Base-by-base conservation (phyloP, 2,888 invertebrate genomes). In the Phalera bucephala region DNA sequence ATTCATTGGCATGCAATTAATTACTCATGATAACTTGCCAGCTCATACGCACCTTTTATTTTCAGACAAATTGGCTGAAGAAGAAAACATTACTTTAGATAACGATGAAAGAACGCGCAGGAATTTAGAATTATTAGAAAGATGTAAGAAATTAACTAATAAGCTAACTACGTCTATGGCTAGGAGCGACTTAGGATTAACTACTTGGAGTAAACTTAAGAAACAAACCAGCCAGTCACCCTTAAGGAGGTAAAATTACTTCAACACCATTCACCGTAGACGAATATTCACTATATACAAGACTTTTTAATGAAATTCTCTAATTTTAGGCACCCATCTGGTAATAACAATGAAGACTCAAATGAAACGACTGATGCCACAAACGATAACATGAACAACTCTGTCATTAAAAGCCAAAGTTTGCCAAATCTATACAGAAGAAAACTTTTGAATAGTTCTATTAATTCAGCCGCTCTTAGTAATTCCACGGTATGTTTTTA, bases 141-240 rank as follows among this genome's bases (percentile, higher is more conserved):
- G 86, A 79, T 89, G 89, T 87, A 88, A 88, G 72, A 86, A 82
- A 75, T 56, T 89, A 76, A 89, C 89, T 31, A 80, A 81, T 80
- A 86, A 83, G 72, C 72, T 93, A 78, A 94, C 95, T 64, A 91
- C 93, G 49, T 95, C 95, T 58, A 96, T 97, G 96, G 95, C 95
- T 45, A 94, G 94, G 74, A 96, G 96, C 41, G 96, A 96, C 80
- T 95, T 95, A 66, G 95, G 95, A 58, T 94, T 95, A 82, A 96
- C 96, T 53, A 96, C 96, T 27, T 96, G 96, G 95, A 95, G 96
- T 83, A 96, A 96, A 77, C 90, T 96, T 68, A 95, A 95, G 85
- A 93, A 93, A 74, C 93, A 93, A 68, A 92, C 91, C 65, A 91
- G 91, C 76, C 92, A 93, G 59, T 90, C 92, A 55, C 92, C 92